Base-by-base conservation (phyloP, 2,797 vertebrate genomes). In the Falco columbarius region DNA sequence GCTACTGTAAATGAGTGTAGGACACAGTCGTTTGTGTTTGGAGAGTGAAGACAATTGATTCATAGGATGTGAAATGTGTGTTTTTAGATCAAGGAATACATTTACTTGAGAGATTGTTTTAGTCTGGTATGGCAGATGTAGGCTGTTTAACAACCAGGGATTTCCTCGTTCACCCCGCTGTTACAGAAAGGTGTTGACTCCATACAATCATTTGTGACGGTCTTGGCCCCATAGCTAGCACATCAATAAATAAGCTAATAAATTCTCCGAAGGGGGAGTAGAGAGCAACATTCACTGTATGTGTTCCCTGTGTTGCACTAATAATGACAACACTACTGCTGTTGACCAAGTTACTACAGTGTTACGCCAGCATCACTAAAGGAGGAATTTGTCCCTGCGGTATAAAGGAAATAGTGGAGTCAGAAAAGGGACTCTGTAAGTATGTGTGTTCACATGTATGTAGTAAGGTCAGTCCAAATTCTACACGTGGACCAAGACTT, bases 11-110 rank as follows among this genome's bases (percentile, higher is more conserved):
- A 76, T 56, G 81, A 89, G 61, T 67, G 81, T 92, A 95, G 77
- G 90, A 93, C 89, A 82, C 56, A 32, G 23, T 70, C 21, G 0
- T 76, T 93, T 92, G 88, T 94, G 94, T 96, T 90, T 85, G 83
- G 71, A 91, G 93, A 95, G 94, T 96, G 94, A 90, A 94, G 95
- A 95, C 90, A 92, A 89, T 72, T 84, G 94, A 83, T 58, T 91
- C 72, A 59, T 66, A 34, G 67, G 75, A 91, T 90, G 62, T 79
- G 84, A 93, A 94, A 87, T 70, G 67, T 73, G 77, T 47, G 51
- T 34, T 70, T 93, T 81, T 70, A 89, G 95, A 94, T 93, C 86
- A 93, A 93, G 90, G 76, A 79, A 27, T 62, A 59, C 51, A 40
- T 84, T 83, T 58, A 81, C 62, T 81, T 36, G 72, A 90, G 85